Evolutionary conservation across 1,140 invertebrate genomes (phyloP).

Genomic region (Hirudo medicinalis): DNA sequence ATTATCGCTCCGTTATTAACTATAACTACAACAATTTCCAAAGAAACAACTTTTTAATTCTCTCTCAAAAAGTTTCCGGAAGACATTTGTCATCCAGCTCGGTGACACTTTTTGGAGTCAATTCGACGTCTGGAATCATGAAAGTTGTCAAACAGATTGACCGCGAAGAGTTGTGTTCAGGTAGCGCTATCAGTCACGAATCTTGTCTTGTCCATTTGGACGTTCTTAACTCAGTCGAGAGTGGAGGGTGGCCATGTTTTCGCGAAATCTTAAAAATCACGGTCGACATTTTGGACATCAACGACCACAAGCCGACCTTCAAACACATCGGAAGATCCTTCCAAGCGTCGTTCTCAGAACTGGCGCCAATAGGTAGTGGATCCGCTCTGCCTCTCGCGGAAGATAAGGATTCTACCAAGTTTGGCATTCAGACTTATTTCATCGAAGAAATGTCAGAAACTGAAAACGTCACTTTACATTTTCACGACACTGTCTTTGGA

Average conservation of each 20-base stretch:
- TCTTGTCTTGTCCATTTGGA: not conserved
- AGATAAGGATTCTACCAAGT: not conserved
- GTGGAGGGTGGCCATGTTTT: not conserved
- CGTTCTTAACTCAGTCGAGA: not conserved
- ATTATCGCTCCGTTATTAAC: too few relatives aligned
- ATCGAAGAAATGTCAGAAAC: not conserved
- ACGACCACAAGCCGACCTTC: not conserved
- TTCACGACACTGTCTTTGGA: too few relatives aligned
- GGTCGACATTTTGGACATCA: not conserved
- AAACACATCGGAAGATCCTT: not conserved
- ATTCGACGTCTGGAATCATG: not conserved
- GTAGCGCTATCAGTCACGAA: not conserved
- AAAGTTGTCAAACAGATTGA: not conserved
- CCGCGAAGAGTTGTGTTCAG: not conserved
- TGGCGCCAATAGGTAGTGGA: slow-evolving; percentile 1
- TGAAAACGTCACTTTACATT: not conserved
- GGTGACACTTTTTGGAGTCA: not conserved
- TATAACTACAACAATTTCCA: not conserved
- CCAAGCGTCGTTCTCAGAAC: not conserved
- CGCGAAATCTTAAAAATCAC: slow-evolving; percentile 2
- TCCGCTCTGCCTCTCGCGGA: not conserved
- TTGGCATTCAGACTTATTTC: not conserved
- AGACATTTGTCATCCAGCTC: not conserved
- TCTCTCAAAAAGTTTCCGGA: not conserved
- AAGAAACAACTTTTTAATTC: not conserved